Evolutionary conservation across 2,797 vertebrate genomes (phyloP).

Genomic region (Rhinichthys osculus): DNA sequence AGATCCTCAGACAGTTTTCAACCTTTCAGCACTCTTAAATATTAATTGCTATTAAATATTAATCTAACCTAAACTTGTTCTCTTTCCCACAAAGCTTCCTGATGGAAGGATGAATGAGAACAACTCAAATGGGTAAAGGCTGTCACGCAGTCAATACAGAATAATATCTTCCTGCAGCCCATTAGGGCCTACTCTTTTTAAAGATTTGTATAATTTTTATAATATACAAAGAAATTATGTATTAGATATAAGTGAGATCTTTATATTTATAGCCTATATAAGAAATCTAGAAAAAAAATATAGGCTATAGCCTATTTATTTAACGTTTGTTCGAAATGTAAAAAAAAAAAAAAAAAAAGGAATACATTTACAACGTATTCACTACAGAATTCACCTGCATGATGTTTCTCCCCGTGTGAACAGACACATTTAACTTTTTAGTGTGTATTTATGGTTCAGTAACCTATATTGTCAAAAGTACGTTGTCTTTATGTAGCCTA

Average conservation of each 20-base stretch:
- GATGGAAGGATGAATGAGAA: neutral
- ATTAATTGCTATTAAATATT: conserved; percentile 42
- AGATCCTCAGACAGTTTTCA: conserved; percentile 29
- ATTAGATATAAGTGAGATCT: neutral
- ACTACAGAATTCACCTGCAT: neutral
- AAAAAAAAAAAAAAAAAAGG: neutral
- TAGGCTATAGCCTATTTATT: neutral
- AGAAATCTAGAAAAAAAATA: neutral
- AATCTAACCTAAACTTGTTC: conserved; percentile 22
- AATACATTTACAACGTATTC: neutral
- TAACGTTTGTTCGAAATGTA: neutral
- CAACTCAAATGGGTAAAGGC: neutral
- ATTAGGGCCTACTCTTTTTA: conserved; percentile 6
- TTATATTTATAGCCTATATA: neutral
- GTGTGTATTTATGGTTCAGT: neutral
- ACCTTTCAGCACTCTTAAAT: conserved; percentile 37
- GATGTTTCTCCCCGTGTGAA: neutral
- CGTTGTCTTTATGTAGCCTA: neutral
- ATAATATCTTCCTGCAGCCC: neutral
- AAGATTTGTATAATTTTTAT: neutral
- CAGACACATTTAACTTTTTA: conserved; percentile 6
- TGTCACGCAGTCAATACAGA: conserved; percentile 3
- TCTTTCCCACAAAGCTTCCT: conserved; percentile 20
- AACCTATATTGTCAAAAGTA: neutral
- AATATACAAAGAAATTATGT: neutral